Base-by-base conservation (phyloP, 2,888 invertebrate genomes). In the Tenthredo mesomela region DNA sequence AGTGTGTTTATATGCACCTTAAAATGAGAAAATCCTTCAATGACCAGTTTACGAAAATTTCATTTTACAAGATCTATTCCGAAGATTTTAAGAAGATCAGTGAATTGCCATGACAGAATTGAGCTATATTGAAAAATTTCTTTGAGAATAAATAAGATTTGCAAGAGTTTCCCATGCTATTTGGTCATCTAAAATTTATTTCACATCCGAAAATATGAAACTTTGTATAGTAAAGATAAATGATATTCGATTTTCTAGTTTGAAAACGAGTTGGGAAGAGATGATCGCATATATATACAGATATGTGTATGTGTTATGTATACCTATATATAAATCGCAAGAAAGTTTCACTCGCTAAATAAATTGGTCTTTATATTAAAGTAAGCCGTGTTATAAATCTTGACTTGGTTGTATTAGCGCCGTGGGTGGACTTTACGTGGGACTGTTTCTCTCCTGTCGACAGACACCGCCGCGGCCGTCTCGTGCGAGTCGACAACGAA, bases 291-390 rank as follows among this genome's bases (percentile, higher is more conserved):
- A 2, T 9, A 37, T 65, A 12, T 65, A 25, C 4, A 50, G 5
- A 47, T 47, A 47, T 10, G 47, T 15, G 12, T 47, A 15, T 47
- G 47, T 47, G 2, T 47, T 15, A 47, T n/a, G 18, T 43, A 43
- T 43, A 25, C 21, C 21, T 6, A 18, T 70, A 12, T 43, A 73
- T 67, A 33, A 67, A 58, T 65, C 18, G 82, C 82, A 82, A 82
- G 82, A 82, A 82, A 82, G 82, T 82, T 82, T 82, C 67, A 67
- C 71, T 43, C 82, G 87, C 87, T 88, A 89, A 90, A 91, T 91
- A 91, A 91, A 91, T 91, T 91, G 90, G 90, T 88, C 89, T 91
- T 91, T 91, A 91, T 91, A 91, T 91, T 90, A 90, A 89, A 89
- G 88, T 89, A 88, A 89, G 90, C 88, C 89, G 89, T 89, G 89